Conservation (phyloP, 2,797 vertebrate genomes). For the Darevskia mixta region DNA sequence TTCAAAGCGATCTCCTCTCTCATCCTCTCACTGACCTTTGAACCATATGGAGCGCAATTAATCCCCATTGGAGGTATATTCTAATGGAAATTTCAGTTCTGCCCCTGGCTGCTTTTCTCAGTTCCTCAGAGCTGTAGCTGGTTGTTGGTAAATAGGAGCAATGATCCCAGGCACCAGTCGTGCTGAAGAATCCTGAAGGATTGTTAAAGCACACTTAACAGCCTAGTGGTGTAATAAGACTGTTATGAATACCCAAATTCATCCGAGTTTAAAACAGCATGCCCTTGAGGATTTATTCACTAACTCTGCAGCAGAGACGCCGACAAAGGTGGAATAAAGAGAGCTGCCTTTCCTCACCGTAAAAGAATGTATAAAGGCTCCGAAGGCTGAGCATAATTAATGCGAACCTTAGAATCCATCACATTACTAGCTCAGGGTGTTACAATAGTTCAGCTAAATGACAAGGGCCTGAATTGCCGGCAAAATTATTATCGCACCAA, state of each 20-base stretch:
- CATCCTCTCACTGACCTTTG: background rate
- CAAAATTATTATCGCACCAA: constrained; percentile 21
- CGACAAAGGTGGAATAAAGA: background rate
- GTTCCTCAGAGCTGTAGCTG: background rate
- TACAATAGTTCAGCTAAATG: constrained; percentile 10
- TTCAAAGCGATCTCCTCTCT: background rate
- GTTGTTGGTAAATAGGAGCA: background rate
- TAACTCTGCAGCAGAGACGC: background rate
- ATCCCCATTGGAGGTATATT: background rate
- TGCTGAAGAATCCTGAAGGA: background rate
- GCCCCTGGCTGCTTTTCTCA: background rate
- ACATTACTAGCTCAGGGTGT: background rate
- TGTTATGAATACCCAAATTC: background rate
- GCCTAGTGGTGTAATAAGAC: background rate
- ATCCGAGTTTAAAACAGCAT: background rate
- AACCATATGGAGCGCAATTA: background rate
- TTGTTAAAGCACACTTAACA: background rate
- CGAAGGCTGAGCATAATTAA: background rate
- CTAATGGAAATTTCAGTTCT: background rate
- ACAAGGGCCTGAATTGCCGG: constrained; percentile 16
- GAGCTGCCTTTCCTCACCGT: background rate
- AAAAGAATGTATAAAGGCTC: background rate
- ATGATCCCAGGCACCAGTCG: background rate
- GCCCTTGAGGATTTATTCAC: background rate
- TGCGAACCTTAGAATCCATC: background rate